Conservation (phyloP, 2,797 vertebrate genomes). For the Diplodus sargus region DNA sequence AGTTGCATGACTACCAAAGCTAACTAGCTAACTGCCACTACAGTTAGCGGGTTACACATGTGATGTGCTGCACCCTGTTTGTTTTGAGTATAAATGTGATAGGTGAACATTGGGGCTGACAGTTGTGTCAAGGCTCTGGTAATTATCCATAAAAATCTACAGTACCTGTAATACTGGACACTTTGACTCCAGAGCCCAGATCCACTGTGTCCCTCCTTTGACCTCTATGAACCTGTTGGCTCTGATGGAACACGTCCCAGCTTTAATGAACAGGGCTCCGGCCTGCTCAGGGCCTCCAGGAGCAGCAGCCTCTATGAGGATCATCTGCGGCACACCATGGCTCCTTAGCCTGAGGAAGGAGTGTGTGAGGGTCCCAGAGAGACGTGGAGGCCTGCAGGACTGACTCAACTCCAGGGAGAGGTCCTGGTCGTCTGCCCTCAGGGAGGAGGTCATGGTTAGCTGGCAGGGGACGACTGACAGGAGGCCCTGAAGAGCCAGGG, state of each 20-base stretch:
- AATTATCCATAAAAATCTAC: neutral
- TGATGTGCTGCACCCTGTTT: no score
- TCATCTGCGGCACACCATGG: conserved; percentile 78
- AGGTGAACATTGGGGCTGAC: no score
- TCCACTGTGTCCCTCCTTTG: conserved; percentile 74
- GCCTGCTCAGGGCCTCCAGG: conserved; percentile 45
- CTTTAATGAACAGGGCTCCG: conserved; percentile 77
- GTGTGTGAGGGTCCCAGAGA: conserved; percentile 81
- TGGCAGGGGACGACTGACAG: conserved; percentile 73
- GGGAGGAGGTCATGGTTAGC: conserved; percentile 63
- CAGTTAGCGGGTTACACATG: no score
- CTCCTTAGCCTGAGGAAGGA: conserved; percentile 74
- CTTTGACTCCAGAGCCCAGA: conserved; percentile 78
- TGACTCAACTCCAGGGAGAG: conserved; percentile 75
- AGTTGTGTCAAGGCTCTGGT: neutral
- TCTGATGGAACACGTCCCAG: conserved; percentile 81
- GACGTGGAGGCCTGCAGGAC: conserved; percentile 68
- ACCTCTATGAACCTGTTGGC: conserved; percentile 65
- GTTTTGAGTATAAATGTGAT: no score
- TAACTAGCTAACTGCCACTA: no score
- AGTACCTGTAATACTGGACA: conserved; percentile 84
- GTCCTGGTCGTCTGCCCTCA: conserved; percentile 78
- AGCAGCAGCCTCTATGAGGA: conserved; percentile 68
- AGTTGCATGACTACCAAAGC: no score
- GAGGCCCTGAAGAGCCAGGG: conserved; percentile 72